phyloP scores from a whole-genome alignment of 92 coral and sea anemone species.

The Isaurus tuberculatus region DNA sequence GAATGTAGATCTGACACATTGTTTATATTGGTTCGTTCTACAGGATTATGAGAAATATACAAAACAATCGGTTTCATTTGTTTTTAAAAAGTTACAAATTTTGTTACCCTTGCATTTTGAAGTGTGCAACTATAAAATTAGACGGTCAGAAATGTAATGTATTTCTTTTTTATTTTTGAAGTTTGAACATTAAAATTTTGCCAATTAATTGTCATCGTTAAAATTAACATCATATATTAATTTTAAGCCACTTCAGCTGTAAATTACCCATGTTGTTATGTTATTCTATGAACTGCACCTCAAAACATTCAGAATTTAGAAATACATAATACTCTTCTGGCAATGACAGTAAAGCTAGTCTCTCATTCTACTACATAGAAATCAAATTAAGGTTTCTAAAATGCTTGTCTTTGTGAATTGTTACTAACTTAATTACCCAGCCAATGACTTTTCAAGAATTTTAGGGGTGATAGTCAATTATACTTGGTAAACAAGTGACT shows the following conservation, averaged over 20 bases:
- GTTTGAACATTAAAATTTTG: not conserved
- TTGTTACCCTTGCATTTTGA: not conserved
- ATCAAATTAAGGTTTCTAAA: conserved; percentile 5
- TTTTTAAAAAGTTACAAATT: not conserved
- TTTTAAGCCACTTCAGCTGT: not conserved
- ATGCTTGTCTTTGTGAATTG: conserved; percentile 27
- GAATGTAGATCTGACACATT: conserved; percentile 3
- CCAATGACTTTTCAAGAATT: not conserved
- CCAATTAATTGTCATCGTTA: not conserved
- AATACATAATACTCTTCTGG: not conserved
- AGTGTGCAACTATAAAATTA: not conserved
- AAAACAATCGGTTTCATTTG: not conserved
- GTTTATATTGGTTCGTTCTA: not conserved
- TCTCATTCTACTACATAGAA: not conserved
- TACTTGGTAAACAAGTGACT: not conserved
- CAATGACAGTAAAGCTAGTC: not conserved
- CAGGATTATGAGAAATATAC: not conserved
- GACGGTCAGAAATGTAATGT: not conserved
- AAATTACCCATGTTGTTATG: conserved; percentile 2
- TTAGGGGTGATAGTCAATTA: conserved; percentile 1
- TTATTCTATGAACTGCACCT: not conserved
- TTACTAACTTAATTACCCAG: not conserved
- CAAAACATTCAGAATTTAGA: not conserved
- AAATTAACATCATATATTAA: conserved; percentile 4
- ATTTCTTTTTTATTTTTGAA: not conserved